A percentile compares a stretch with the other conserved stretches of the same genome.
Conservation (phyloP, 2,797 vertebrate species). For the Iguana delicatissima region DNA sequence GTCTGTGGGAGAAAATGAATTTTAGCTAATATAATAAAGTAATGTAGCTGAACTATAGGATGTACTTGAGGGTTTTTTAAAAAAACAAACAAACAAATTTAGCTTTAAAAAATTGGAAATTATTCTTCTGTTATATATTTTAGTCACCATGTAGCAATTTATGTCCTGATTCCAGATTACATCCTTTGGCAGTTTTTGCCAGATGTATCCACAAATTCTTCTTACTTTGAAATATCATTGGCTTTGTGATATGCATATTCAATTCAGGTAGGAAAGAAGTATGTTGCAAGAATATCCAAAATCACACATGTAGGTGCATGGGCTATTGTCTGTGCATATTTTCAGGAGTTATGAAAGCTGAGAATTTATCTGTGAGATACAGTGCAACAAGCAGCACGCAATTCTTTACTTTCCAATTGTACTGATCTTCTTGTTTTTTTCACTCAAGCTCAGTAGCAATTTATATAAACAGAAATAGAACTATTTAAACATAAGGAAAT, state of each 20-base stretch:
- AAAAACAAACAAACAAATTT: neutral
- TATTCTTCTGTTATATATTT: conserved; percentile 71
- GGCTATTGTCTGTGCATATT: conserved; percentile 74
- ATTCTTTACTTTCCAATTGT: conserved; percentile 65
- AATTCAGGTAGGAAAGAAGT: conserved; percentile 56
- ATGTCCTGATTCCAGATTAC: conserved; percentile 57
- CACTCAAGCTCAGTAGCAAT: conserved; percentile 28
- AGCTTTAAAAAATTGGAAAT: conserved; percentile 62
- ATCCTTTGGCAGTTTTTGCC: conserved; percentile 64
- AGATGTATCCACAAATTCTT: conserved; percentile 60
- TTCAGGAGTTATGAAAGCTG: conserved; percentile 75
- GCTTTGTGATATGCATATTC: conserved; percentile 56
- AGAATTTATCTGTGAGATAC: conserved; percentile 44
- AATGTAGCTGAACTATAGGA: conserved; percentile 33
- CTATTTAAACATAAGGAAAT: conserved; percentile 18
- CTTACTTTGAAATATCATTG: conserved; percentile 47
- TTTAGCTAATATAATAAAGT: conserved; percentile 71
- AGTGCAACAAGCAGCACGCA: conserved; percentile 54
- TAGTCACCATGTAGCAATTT: conserved; percentile 62
- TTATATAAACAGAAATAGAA: neutral
- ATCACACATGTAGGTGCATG: conserved; percentile 44
- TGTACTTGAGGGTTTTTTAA: neutral
- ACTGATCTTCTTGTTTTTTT: conserved; percentile 55
- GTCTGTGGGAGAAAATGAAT: conserved; percentile 67
- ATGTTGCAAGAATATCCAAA: conserved; percentile 58